phyloP scores from a whole-genome alignment of 2,888 invertebrate species.

The Glaucopsyche alexis region DNA sequence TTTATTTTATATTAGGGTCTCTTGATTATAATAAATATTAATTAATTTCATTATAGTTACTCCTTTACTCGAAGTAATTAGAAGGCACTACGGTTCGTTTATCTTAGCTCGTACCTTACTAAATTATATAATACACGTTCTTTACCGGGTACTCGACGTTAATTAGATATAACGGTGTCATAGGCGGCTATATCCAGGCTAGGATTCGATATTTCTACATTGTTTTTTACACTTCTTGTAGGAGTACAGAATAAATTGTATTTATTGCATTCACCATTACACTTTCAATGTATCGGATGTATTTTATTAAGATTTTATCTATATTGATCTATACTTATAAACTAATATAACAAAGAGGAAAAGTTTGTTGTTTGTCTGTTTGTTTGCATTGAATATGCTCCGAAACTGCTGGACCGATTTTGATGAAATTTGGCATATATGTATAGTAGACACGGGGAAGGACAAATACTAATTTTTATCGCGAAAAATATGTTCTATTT shows the following conservation, averaged over 20 bases:
- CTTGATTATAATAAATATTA: conserved; percentile 17
- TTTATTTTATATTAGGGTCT: neutral
- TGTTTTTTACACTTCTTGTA: conserved; percentile 1
- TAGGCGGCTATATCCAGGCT: conserved; percentile 7
- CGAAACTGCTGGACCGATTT: too few species aligned
- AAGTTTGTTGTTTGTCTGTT: too few species aligned
- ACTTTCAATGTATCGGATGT: neutral
- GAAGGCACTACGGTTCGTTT: conserved; percentile 38
- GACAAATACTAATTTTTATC: too few species aligned
- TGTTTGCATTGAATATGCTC: too few species aligned
- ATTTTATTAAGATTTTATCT: neutral
- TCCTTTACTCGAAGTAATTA: conserved; percentile 36
- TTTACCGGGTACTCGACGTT: conserved; percentile 35
- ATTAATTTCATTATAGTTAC: conserved; percentile 18
- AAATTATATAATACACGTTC: conserved; percentile 36
- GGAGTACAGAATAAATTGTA: neutral
- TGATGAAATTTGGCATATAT: too few species aligned
- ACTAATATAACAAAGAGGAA: too few species aligned
- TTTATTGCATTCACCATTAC: neutral
- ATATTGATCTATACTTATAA: too few species aligned
- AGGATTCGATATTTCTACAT: conserved; percentile 1
- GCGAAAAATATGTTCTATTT: too few species aligned
- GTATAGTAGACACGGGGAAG: too few species aligned
- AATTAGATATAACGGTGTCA: conserved; percentile 39
- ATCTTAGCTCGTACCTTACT: conserved; percentile 38